Evolutionary conservation across 2,113 vertebrate genomes (phyloP).

Genomic region (Campylomormyrus numenius): DNA sequence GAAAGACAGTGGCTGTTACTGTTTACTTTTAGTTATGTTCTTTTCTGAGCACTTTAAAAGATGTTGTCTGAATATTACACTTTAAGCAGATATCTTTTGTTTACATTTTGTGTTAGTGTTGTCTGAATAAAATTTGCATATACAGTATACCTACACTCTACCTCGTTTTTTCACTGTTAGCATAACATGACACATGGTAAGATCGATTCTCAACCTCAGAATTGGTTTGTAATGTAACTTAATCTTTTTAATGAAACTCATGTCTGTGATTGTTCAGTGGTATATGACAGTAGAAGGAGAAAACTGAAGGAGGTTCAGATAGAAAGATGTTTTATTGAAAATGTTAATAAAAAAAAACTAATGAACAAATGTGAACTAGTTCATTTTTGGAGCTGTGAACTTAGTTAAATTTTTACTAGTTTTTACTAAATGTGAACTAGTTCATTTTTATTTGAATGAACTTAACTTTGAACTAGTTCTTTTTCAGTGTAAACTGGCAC

Average conservation of each 20-base stretch:
- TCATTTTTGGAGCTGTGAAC: too few relatives aligned
- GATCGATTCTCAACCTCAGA: too few relatives aligned
- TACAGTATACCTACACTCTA: background rate
- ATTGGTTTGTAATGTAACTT: too few relatives aligned
- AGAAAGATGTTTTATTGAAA: background rate
- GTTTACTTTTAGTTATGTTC: background rate
- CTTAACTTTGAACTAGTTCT: background rate
- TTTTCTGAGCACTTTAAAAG: background rate
- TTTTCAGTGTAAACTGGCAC: background rate
- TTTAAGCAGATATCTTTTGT: background rate
- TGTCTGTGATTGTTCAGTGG: background rate
- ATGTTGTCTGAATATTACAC: background rate
- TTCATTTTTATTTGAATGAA: background rate
- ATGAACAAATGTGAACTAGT: too few relatives aligned
- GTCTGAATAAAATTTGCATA: background rate
- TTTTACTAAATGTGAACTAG: too few relatives aligned
- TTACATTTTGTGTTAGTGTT: background rate
- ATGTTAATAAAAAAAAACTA: background rate
- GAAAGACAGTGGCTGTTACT: background rate
- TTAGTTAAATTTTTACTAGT: background rate
- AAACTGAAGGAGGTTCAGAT: too few relatives aligned
- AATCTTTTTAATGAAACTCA: too few relatives aligned
- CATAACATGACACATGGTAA: background rate
- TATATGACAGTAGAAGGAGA: background rate
- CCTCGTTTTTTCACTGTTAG: background rate